Conservation (phyloP, 2,113 vertebrate species). For the Zosterops hypoxanthus region DNA sequence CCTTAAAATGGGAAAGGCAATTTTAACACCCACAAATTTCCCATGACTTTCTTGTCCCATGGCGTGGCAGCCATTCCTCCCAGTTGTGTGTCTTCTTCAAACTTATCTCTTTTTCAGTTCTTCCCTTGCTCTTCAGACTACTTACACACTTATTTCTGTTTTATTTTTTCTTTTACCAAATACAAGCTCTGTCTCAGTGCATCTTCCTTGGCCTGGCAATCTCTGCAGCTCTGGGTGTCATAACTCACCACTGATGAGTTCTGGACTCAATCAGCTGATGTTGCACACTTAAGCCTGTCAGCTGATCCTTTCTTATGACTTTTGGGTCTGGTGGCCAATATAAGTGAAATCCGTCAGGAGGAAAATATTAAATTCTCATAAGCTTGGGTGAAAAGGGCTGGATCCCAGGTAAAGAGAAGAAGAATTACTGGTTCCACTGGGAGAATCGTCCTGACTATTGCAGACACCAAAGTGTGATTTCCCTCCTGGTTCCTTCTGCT, state of each 20-base stretch:
- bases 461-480: not conserved
- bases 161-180: not conserved
- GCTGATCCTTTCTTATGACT: not conserved
- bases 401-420: not conserved
- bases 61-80: accelerated
- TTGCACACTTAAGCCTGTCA: not conserved
- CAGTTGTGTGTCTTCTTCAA: not conserved
- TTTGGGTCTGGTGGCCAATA: not conserved
- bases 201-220: not conserved
- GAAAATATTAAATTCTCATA: not conserved
- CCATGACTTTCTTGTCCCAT: not conserved
- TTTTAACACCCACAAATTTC: constrained; percentile 9
- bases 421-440: not conserved
- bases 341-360: not conserved
- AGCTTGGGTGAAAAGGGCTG: not conserved
- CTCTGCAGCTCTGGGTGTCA: not conserved
- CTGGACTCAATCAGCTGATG: not conserved
- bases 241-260: not conserved
- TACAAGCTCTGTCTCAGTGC: accelerated
- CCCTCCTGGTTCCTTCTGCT: not conserved
- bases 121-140: not conserved
- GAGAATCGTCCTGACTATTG: not conserved
- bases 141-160: not conserved
- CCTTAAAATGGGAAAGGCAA: not conserved
- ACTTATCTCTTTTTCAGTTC: not conserved